These are phyloP conservation scores for Hystrix brachyura DNA, from an alignment of 2,113 vertebrate species.

Conservation along the genomic window DNA sequence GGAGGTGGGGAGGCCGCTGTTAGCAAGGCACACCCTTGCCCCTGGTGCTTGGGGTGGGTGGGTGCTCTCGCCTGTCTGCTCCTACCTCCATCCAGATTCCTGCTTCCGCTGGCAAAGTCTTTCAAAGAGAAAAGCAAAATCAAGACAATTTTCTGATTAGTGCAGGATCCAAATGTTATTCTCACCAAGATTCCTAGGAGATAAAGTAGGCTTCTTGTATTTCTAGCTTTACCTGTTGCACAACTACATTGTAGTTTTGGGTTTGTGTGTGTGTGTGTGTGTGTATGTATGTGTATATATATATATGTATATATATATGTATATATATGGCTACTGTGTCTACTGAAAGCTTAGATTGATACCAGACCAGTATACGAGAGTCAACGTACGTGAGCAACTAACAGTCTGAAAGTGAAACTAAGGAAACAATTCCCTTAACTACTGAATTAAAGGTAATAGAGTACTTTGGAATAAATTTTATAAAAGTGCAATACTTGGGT, in stretches of 20 bases:
- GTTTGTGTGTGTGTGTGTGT: not conserved
- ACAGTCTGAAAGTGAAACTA: not conserved
- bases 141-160: conserved; percentile 24
- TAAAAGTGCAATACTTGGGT: not conserved
- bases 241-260: not conserved
- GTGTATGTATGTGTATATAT: too few species aligned
- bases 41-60: too few species aligned
- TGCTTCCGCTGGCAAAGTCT: not conserved
- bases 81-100: not conserved
- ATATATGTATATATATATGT: too few species aligned
- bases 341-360: not conserved
- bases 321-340: not conserved
- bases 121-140: conserved; percentile 4
- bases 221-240: not conserved
- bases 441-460: not conserved
- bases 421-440: not conserved
- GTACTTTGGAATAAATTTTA: not conserved
- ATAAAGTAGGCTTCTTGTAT: not conserved
- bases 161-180: not conserved
- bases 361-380: not conserved
- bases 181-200: not conserved
- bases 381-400: not conserved
- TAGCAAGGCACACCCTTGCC: rapidly evolving
- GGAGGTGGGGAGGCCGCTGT: rapidly evolving
- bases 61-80: not conserved